Conservation (phyloP, 2,888 invertebrate genomes). For the Polymixis flavicincta region DNA sequence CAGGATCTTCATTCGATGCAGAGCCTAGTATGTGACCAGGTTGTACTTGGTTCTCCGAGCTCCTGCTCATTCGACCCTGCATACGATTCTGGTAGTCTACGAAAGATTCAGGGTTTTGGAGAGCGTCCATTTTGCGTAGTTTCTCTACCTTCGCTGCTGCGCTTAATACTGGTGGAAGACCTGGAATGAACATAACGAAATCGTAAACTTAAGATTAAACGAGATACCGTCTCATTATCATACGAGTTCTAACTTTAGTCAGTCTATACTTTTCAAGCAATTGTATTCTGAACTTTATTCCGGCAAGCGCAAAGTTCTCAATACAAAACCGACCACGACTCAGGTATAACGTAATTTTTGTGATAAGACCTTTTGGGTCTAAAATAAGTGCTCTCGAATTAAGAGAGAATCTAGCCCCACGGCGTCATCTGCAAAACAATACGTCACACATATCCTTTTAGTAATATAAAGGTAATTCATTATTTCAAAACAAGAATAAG, state of each 20-base stretch:
- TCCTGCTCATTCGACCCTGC: constrained; percentile 69
- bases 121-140: constrained; percentile 85
- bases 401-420: neutral
- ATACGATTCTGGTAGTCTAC: constrained; percentile 68
- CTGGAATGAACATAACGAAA: constrained; percentile 68
- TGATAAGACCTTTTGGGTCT: neutral
- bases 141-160: constrained; percentile 86
- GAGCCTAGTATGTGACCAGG: constrained; percentile 42
- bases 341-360: neutral
- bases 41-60: constrained; percentile 38
- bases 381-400: neutral
- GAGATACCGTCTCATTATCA: neutral
- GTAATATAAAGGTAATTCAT: neutral
- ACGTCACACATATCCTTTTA: neutral
- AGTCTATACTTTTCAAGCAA: neutral
- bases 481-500: neutral
- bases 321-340: neutral
- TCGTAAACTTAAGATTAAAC: neutral
- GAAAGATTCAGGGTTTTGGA: constrained; percentile 75
- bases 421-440: neutral
- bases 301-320: no score
- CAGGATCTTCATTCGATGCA: constrained; percentile 29
- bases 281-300: neutral
- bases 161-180: constrained; percentile 83
- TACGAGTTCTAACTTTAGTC: neutral